These are phyloP conservation scores for Sebastes kiyomatsui DNA, from an alignment of 2,797 vertebrate genomes.

Conservation along the genomic window DNA sequence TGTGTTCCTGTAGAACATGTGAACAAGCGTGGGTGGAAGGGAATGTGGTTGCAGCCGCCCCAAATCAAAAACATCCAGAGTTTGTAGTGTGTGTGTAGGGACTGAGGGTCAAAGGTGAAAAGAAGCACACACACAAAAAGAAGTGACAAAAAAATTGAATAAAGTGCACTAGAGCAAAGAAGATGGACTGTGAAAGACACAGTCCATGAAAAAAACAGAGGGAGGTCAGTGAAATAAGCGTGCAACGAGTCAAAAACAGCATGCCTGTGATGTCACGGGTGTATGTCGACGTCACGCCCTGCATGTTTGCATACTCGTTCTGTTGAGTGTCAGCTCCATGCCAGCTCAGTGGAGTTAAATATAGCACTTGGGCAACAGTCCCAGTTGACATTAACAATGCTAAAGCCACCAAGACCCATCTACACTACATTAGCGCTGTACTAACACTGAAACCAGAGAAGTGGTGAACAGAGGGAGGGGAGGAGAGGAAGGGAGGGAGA, in stretches of 20 bases:
- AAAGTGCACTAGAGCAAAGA: not conserved
- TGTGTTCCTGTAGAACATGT: constrained; percentile 68
- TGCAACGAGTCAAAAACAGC: constrained; percentile 43
- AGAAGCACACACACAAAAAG: not conserved
- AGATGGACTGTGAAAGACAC: not conserved
- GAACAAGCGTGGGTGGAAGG: constrained; percentile 74
- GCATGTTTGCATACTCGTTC: constrained; percentile 32
- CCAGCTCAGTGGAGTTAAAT: constrained; percentile 81
- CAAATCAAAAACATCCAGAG: constrained; percentile 79
- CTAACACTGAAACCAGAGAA: constrained; percentile 70
- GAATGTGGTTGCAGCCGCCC: constrained; percentile 73
- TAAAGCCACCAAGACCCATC: constrained; percentile 68
- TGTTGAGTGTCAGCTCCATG: constrained; percentile 54
- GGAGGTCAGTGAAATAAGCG: not conserved
- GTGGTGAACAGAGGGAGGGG: constrained; percentile 45
- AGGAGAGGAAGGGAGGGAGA: constrained; percentile 28
- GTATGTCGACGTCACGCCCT: constrained; percentile 54
- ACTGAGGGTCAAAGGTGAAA: constrained; percentile 27
- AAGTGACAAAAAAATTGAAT: not conserved
- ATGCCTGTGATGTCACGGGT: constrained; percentile 63
- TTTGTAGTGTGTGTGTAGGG: constrained; percentile 5
- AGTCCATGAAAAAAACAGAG: constrained; percentile 5
- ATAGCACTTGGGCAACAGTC: constrained; percentile 77
- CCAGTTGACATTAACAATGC: constrained; percentile 82
- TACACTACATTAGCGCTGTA: constrained; percentile 53